Conservation (phyloP, 2,888 invertebrate species). For the Acanthosepion lycidas region DNA sequence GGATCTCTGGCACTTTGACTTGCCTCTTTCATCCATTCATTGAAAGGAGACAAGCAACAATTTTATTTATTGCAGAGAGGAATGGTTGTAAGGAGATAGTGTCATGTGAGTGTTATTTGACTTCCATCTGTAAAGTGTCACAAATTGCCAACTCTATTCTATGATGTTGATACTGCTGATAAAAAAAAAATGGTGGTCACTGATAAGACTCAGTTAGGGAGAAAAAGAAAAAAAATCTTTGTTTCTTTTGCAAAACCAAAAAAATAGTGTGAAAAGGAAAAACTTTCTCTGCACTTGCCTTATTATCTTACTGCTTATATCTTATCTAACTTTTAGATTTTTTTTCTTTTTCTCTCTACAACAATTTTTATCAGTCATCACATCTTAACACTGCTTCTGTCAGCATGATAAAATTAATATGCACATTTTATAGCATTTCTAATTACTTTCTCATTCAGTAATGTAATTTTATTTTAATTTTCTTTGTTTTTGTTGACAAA, state of each 20-base stretch:
- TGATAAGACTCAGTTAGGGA: background rate
- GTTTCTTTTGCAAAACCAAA: background rate
- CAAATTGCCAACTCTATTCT: background rate
- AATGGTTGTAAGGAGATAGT: background rate
- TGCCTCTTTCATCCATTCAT: background rate
- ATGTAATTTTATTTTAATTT: background rate
- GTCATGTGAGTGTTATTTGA: background rate
- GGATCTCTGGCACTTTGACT: background rate
- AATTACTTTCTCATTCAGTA: background rate
- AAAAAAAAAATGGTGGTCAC: background rate
- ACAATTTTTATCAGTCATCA: background rate
- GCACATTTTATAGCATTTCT: constrained; percentile 33
- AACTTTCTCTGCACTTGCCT: background rate
- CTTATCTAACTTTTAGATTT: background rate
- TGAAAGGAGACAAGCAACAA: background rate
- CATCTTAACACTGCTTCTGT: background rate
- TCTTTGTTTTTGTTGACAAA: background rate
- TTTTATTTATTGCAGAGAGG: background rate
- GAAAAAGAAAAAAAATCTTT: background rate
- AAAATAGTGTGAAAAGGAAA: background rate
- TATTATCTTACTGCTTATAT: background rate
- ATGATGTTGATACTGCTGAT: background rate
- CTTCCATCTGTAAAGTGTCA: constrained; percentile 11
- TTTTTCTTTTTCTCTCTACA: background rate
- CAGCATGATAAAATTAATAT: background rate